phyloP scores from a whole-genome alignment of 2,797 vertebrate species.

The Enoplosus armatus region DNA sequence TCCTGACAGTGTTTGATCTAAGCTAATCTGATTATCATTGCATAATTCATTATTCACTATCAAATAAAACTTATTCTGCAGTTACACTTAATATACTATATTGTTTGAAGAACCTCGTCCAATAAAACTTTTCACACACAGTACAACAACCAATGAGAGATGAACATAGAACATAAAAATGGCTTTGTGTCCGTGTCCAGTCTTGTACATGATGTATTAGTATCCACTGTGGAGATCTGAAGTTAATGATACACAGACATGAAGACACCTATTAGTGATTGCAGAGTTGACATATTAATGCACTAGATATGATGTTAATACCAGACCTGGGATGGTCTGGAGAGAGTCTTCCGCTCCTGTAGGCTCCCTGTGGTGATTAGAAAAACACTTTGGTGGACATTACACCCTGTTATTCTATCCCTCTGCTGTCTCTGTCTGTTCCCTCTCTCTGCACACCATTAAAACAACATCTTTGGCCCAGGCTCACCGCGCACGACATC shows the following conservation, averaged over 20 bases:
- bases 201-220: conserved; percentile 17
- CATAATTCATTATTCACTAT: neutral
- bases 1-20: neutral
- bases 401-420: conserved; percentile 81
- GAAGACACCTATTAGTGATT: conserved; percentile 54
- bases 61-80: neutral
- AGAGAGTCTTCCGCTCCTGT: conserved; percentile 71
- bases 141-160: conserved; percentile 1
- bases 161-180: conserved; percentile 19
- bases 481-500: conserved; percentile 65
- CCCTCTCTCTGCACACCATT: conserved; percentile 73
- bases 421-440: conserved; percentile 68
- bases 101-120: conserved; percentile 3
- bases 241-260: conserved; percentile 49
- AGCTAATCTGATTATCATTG: neutral
- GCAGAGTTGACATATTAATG: conserved; percentile 70
- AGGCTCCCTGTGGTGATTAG: conserved; percentile 77
- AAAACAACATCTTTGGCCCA: conserved; percentile 77
- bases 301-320: conserved; percentile 68
- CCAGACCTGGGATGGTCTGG: conserved; percentile 71
- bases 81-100: neutral
- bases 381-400: conserved; percentile 82
- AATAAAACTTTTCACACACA: conserved; percentile 12
- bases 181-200: conserved; percentile 29
- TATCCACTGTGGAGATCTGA: conserved; percentile 39